These are phyloP conservation scores for Malthinus seriepunctatus DNA, from an alignment of 2,888 invertebrate genomes.

Conservation along the genomic window DNA sequence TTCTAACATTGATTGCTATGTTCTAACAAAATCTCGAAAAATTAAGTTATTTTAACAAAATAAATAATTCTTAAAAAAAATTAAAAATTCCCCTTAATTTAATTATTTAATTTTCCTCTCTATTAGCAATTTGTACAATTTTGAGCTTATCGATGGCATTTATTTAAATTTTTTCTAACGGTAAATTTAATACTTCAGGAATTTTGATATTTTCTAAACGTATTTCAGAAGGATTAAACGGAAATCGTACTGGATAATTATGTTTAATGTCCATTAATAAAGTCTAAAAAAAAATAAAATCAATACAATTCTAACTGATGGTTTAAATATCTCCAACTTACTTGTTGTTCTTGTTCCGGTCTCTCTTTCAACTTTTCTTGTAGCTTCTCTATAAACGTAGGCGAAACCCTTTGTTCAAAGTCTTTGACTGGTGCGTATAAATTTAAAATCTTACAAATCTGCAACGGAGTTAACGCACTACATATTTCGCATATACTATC, in stretches of 20 bases:
- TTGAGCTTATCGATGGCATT: too few species aligned
- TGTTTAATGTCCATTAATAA: constrained; percentile 86
- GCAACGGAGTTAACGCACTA: constrained; percentile 83
- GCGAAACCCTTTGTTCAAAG: constrained; percentile 81
- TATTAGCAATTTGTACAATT: background rate
- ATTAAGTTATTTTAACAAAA: too few species aligned
- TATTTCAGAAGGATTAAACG: constrained; percentile 83
- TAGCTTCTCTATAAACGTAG: constrained; percentile 81
- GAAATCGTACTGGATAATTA: constrained; percentile 81
- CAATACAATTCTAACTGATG: background rate
- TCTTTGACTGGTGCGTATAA: constrained; percentile 80
- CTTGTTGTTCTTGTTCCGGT: constrained; percentile 44
- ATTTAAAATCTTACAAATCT: constrained; percentile 74
- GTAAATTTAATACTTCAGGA: constrained; percentile 75
- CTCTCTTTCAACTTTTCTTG: constrained; percentile 72
- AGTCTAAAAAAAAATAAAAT: constrained; percentile 57
- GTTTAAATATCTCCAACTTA: constrained; percentile 26
- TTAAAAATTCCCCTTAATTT: too few species aligned
- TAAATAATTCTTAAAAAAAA: too few species aligned
- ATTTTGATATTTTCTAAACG: constrained; percentile 88
- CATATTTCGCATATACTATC: constrained; percentile 93
- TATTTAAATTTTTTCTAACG: constrained; percentile 61
- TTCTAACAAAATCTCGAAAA: too few species aligned
- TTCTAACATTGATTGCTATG: too few species aligned
- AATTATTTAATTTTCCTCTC: too few species aligned